Conservation (phyloP, 2,888 invertebrate genomes). For the Drosophila aldrichi region DNA sequence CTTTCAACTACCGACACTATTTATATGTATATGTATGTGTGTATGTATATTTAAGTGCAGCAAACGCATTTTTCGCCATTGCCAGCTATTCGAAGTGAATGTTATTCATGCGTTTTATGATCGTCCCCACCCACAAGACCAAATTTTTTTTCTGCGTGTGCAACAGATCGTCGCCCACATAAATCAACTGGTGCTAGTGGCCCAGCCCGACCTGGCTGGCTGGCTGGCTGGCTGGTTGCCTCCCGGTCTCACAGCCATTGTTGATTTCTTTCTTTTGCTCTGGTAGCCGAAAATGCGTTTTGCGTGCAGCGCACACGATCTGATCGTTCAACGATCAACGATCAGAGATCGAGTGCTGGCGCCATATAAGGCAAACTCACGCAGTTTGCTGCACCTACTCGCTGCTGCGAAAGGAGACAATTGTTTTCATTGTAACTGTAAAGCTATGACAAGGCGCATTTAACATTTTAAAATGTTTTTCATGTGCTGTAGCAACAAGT, state of each 20-base stretch:
- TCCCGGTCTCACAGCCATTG: slow-evolving; percentile 47
- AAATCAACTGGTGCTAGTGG: slow-evolving; percentile 65
- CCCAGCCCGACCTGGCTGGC: slow-evolving; percentile 24
- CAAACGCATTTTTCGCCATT: slow-evolving; percentile 65
- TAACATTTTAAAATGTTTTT: slow-evolving; percentile 78
- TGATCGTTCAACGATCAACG: slow-evolving; percentile 16
- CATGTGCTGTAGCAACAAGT: slow-evolving; percentile 61
- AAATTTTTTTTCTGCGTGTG: slow-evolving; percentile 27
- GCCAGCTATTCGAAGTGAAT: slow-evolving; percentile 63
- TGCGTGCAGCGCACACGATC: slow-evolving; percentile 61
- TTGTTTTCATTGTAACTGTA: slow-evolving; percentile 65
- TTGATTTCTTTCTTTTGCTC: slow-evolving; percentile 38
- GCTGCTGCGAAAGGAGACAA: slow-evolving; percentile 45
- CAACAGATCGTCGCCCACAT: slow-evolving; percentile 67
- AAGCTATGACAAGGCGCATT: slow-evolving; percentile 72
- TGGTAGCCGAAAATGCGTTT: slow-evolving; percentile 74
- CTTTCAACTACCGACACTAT: slow-evolving; percentile 22
- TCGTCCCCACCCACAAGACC: slow-evolving; percentile 52
- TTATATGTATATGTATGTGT: background rate
- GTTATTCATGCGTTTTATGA: slow-evolving; percentile 63
- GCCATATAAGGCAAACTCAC: slow-evolving; percentile 69
- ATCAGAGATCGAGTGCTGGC: slow-evolving; percentile 52
- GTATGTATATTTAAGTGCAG: slow-evolving; percentile 24
- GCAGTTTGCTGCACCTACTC: slow-evolving; percentile 73
- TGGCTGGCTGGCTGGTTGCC: background rate